Evolutionary conservation across 2,797 vertebrate species (phyloP), one percentile per base, ranked within the genome.

Genomic region (Sebastes matsubarae): DNA sequence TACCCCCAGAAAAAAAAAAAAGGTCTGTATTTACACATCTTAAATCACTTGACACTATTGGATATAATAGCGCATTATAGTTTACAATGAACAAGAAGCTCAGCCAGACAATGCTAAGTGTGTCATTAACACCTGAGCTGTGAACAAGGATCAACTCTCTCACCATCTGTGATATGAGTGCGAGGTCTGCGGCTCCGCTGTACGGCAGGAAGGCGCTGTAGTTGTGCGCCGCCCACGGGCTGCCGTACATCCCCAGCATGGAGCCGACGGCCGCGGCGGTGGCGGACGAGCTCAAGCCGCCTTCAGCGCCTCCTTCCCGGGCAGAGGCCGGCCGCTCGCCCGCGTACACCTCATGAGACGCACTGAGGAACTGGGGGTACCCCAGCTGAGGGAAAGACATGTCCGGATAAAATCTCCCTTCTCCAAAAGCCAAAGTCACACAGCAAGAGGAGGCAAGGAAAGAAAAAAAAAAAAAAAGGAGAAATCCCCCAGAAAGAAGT

Each of bases 351-450:
- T 97, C 97, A 74, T 96, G 96, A 83, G 97, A 95, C 90, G 97
- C 97, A 91, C 96, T 95, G 91, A 98, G 96, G 87, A 98, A 98
- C 96, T 97, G 97, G 91, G 97, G 96, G 90, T 98, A 99, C 77
- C 98, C 97, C 97, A 98, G 96, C 96, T 98, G 97, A 92, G 98
- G 96, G 93, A 98, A 98, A 96, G 97, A 97, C 98, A 98, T 99
- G 95, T 97, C 97, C 94, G 86, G 81, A 80, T 77, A 87, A 25
- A 90, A 92, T 88, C 87, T 86, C 88, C 89, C 89, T 80, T 54
- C 87, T 84, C 84, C 38, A 42, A 81, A 79, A 84, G 79, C 80
- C 69, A 83, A 80, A 88, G 92, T 90, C 86, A 88, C 82, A 79
- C 55, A 75, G 64, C 38, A 81, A 87, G 68, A 79, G 70, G 80